Evolutionary conservation across 1,140 invertebrate species (phyloP).

Genomic region (Tetramorium parvispinum): DNA sequence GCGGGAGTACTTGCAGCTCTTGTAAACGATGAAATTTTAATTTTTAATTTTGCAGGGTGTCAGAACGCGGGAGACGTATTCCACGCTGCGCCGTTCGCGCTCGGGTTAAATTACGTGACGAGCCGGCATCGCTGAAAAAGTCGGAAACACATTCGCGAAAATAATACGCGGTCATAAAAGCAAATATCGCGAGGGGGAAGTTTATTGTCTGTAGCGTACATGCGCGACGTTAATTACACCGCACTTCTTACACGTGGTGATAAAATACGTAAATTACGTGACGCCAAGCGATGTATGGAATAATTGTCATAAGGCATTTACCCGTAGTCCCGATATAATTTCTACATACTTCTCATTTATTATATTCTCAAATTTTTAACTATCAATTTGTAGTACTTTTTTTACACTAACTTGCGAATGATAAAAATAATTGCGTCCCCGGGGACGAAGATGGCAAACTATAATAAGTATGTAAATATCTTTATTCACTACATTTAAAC

Average conservation of each 20-base stretch:
- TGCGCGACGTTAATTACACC: slow-evolving; percentile 44
- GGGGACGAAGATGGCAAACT: neutral
- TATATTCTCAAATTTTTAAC: neutral
- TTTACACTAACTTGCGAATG: neutral
- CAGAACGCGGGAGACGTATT: slow-evolving; percentile 22
- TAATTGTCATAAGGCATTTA: neutral
- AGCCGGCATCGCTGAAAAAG: slow-evolving; percentile 47
- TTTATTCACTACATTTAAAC: slow-evolving; percentile 9
- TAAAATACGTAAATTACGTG: slow-evolving; percentile 12
- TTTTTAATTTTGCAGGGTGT: slow-evolving; percentile 68
- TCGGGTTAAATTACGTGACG: slow-evolving; percentile 67
- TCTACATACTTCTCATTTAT: neutral
- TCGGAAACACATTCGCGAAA: slow-evolving; percentile 45
- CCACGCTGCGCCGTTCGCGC: neutral
- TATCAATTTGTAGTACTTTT: neutral
- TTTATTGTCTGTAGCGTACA: slow-evolving; percentile 48
- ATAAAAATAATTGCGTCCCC: neutral
- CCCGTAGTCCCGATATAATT: neutral
- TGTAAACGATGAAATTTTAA: slow-evolving; percentile 74
- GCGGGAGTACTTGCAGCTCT: slow-evolving; percentile 19
- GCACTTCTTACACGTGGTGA: slow-evolving; percentile 35
- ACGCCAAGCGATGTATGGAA: neutral
- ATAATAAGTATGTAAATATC: neutral
- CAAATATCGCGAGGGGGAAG: slow-evolving; percentile 45
- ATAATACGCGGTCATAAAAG: slow-evolving; percentile 65